A percentile compares a stretch with the other conserved stretches of the same genome.
Conservation (phyloP, 2,113 vertebrate genomes). For the Pheucticus melanocephalus region DNA sequence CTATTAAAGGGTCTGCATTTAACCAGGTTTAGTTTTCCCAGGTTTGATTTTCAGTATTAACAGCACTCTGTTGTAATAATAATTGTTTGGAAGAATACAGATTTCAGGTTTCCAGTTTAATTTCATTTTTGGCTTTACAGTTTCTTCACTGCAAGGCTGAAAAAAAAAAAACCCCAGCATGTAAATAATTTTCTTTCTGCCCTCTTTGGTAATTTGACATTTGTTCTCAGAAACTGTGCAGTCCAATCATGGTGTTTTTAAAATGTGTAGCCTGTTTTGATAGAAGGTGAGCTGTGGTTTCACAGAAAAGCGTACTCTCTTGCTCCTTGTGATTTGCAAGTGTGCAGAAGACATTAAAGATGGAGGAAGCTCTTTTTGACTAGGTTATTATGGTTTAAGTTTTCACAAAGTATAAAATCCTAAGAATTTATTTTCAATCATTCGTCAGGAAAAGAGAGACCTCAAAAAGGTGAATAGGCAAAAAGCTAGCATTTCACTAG, state of each 20-base stretch:
- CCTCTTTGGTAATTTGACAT: background rate
- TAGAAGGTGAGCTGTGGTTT: background rate
- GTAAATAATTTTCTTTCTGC: background rate
- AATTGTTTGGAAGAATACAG: background rate
- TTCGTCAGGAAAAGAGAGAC: background rate
- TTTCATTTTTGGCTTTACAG: background rate
- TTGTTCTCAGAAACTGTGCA: background rate
- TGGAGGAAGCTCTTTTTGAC: background rate
- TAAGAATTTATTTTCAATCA: background rate
- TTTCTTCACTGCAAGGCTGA: background rate
- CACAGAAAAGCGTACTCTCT: background rate
- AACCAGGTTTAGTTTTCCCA: background rate
- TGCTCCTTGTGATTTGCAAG: background rate
- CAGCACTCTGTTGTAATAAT: background rate
- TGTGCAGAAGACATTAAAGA: background rate
- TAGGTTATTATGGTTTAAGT: background rate
- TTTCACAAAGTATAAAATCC: background rate
- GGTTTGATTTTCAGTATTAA: background rate
- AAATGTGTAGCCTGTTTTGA: background rate
- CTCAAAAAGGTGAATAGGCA: background rate
- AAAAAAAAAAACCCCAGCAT: background rate
- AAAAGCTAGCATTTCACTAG: background rate
- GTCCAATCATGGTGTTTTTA: background rate
- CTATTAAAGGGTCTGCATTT: background rate
- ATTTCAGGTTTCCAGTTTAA: background rate